phyloP scores from a whole-genome alignment of 1,140 invertebrate species.

The Eueides isabella region DNA sequence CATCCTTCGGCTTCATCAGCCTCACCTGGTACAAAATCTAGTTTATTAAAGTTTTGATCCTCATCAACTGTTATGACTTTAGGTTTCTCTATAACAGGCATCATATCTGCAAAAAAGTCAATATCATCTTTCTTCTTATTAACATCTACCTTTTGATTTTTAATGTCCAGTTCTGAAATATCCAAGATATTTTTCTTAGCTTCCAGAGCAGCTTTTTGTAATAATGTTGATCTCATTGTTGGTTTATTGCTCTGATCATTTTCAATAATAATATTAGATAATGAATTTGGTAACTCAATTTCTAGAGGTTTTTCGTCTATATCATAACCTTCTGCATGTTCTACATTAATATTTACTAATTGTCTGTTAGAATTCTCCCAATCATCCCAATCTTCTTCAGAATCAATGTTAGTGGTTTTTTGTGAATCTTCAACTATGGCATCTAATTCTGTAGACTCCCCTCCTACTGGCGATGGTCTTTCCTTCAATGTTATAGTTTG shows the following conservation, averaged over 20 bases:
- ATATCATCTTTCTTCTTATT: constrained; percentile 82
- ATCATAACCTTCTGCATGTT: constrained; percentile 16
- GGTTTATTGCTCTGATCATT: constrained; percentile 40
- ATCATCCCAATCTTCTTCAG: constrained; percentile 87
- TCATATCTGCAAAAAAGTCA: constrained; percentile 93
- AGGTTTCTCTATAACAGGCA: constrained; percentile 88
- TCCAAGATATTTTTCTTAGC: constrained; percentile 82
- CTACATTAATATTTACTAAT: constrained; percentile 25
- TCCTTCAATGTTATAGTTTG: constrained; percentile 84
- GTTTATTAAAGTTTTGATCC: constrained; percentile 64
- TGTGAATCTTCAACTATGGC: constrained; percentile 55
- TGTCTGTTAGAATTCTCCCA: constrained; percentile 85
- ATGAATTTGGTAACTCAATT: constrained; percentile 23
- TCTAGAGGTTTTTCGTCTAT: constrained; percentile 21
- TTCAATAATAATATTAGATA: constrained; percentile 23
- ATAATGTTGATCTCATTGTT: constrained; percentile 45
- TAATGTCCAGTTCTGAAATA: constrained; percentile 89
- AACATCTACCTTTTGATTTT: constrained; percentile 83
- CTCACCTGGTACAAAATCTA: constrained; percentile 73
- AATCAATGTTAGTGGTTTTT: constrained; percentile 43
- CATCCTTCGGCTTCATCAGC: constrained; percentile 70
- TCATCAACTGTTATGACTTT: constrained; percentile 58
- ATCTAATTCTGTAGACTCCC: constrained; percentile 86
- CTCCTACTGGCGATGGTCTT: constrained; percentile 90
- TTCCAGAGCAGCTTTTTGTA: constrained; percentile 72